phyloP scores from a whole-genome alignment of 2,113 vertebrate genomes.

The Oxygymnocypris stewartii region DNA sequence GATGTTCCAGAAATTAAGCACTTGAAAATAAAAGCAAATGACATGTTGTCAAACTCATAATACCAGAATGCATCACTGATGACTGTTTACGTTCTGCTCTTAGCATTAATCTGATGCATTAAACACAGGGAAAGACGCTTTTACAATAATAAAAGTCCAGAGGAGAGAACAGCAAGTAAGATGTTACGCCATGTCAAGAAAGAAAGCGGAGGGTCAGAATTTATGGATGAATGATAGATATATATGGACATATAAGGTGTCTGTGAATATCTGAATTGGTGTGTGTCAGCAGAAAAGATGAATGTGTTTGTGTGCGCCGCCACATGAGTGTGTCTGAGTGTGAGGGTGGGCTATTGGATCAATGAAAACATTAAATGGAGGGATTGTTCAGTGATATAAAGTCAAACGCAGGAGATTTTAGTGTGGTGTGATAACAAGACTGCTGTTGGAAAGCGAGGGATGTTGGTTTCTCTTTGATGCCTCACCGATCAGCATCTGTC shows the following conservation, averaged over 20 bases:
- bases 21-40: constrained; percentile 16
- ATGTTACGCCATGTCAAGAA: constrained; percentile 3
- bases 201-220: neutral
- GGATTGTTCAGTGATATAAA: constrained; percentile 12
- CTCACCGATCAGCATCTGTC: constrained; percentile 20
- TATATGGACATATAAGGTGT: constrained; percentile 3
- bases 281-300: neutral
- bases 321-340: neutral
- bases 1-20: neutral
- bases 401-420: constrained; percentile 27
- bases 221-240: neutral
- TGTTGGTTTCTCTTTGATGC: constrained; percentile 9
- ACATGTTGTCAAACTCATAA: neutral
- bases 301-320: neutral
- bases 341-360: constrained; percentile 20
- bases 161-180: neutral
- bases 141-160: constrained; percentile 24
- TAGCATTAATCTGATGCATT: constrained; percentile 42
- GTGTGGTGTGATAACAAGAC: constrained; percentile 13
- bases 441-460: constrained; percentile 24
- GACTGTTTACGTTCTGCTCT: neutral
- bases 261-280: neutral
- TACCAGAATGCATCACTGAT: neutral
- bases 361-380: constrained; percentile 32
- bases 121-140: constrained; percentile 44